A percentile compares a stretch with the other conserved stretches of the same genome.
These are phyloP conservation scores for Sphaerophoria rueppellii DNA, from an alignment of 2,888 invertebrate species.

Conservation along the genomic window DNA sequence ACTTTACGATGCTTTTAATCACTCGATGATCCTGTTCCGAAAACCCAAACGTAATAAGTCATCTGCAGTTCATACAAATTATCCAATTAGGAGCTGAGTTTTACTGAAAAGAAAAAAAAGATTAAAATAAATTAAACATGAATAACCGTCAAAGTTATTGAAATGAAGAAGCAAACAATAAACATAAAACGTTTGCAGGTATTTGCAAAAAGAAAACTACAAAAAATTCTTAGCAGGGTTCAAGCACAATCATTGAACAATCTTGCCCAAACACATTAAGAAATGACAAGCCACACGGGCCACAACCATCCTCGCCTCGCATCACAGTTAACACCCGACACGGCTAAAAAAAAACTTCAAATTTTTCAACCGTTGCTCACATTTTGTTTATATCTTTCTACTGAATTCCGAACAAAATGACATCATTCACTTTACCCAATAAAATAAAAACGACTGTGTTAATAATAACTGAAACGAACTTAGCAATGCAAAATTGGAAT, in stretches of 20 bases:
- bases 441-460: constrained; percentile 49
- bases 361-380: constrained; percentile 34
- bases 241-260: constrained; percentile 54
- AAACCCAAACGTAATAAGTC: background rate
- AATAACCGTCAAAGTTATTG: constrained; percentile 18
- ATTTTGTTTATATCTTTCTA: background rate
- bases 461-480: constrained; percentile 51
- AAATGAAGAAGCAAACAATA: background rate
- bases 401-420: constrained; percentile 62
- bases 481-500: constrained; percentile 56
- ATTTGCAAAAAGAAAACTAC: background rate
- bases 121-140: background rate
- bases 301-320: background rate
- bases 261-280: constrained; percentile 40
- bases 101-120: constrained; percentile 34
- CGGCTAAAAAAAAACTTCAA: constrained; percentile 38
- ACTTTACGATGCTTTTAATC: constrained; percentile 15
- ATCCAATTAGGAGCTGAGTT: background rate
- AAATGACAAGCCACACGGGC: background rate
- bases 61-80: constrained; percentile 2
- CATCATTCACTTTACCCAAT: constrained; percentile 48
- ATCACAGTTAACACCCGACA: constrained; percentile 7
- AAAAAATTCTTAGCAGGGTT: constrained; percentile 13
- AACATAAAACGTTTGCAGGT: background rate
- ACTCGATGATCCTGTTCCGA: too few relatives aligned